Percentiles rank a stretch among this genome's conserved stretches.
phyloP scores from a whole-genome alignment of 2,888 invertebrate species.

The Ochropacha duplaris region DNA sequence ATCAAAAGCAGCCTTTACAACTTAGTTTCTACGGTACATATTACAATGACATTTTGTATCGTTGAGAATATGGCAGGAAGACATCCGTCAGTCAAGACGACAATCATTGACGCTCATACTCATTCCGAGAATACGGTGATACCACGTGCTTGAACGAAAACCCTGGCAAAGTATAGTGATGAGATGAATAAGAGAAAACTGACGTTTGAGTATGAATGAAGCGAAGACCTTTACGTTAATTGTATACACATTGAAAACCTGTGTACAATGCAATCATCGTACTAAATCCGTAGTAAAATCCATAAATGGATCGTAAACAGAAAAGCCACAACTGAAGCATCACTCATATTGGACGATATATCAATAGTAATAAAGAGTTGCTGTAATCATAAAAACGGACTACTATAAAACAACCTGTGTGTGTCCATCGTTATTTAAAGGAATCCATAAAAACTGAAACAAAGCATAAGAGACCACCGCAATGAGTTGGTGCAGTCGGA shows the following conservation, averaged over 20 bases:
- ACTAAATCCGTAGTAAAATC: slow-evolving; percentile 19
- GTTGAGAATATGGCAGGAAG: slow-evolving; percentile 56
- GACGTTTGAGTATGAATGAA: slow-evolving; percentile 37
- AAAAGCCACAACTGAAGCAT: slow-evolving; percentile 27
- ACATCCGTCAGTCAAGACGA: slow-evolving; percentile 65
- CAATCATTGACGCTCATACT: slow-evolving; percentile 54
- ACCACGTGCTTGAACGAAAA: slow-evolving; percentile 43
- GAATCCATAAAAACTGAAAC: slow-evolving; percentile 65
- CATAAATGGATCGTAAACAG: slow-evolving; percentile 30
- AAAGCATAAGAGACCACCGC: slow-evolving; percentile 76
- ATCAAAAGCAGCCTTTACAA: slow-evolving; percentile 28
- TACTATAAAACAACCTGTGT: slow-evolving; percentile 59
- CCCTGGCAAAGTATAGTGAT: slow-evolving; percentile 31
- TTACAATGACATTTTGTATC: slow-evolving; percentile 34
- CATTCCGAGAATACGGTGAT: slow-evolving; percentile 58
- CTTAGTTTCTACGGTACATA: slow-evolving; percentile 36
- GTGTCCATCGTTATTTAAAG: slow-evolving; percentile 64
- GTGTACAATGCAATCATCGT: slow-evolving; percentile 14
- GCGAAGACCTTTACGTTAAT: slow-evolving; percentile 13
- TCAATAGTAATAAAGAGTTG: slow-evolving; percentile 45
- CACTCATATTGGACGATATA: slow-evolving; percentile 49
- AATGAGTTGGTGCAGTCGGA: slow-evolving; percentile 52
- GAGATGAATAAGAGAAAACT: slow-evolving; percentile 37
- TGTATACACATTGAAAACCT: slow-evolving; percentile 10
- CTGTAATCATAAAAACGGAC: slow-evolving; percentile 44